Evolutionary conservation across 2,113 vertebrate species (phyloP), one percentile per base, ranked within the genome.

Genomic region (Pterocles orientalis): DNA sequence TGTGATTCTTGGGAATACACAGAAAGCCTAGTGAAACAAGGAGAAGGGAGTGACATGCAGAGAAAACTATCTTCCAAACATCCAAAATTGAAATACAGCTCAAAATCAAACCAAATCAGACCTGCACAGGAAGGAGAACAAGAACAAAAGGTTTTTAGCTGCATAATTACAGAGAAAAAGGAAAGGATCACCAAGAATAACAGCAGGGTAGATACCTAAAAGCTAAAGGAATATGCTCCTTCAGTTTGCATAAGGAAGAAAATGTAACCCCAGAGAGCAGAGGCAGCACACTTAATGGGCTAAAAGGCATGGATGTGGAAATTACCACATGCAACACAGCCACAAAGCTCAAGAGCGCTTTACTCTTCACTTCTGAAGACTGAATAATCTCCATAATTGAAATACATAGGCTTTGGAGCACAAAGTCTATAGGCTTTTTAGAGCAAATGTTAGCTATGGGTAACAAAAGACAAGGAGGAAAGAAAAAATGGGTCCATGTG

Each of bases 401-500:
- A 50, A 92, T 69, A n/a, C 64, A 19, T 14, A 45, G 53, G 48
- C 7, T 64, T 76, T 78, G 39, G 28, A 86, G 60, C n/a, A 21
- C n/a, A 57, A 65, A 65, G 28, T n/a, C 60, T 41, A 21, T 39
- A 39, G 29, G 54, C 20, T 47, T 65, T 86, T 51, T 48, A 65
- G 31, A 76, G 70, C 12, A 58, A 82, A 61, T 51, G 26, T 86
- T 54, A 89, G 51, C 56, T 43, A 33, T 31, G 48, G 76, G 39
- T 68, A 89, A 84, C 7, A 47, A 47, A 84, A 84, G 20, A 45
- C 51, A 11, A 3, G 13, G 57, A 77, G 7, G 6, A 43, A 87
- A 87, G 53, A 89, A 77, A 70, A 96, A 94, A 81, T 28, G 45
- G 65, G 81, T 84, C 87, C 82, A 95, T 87, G 75, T 65, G 54